These are phyloP conservation scores for Ophthalmolycus amberensis DNA, from an alignment of 2,113 vertebrate genomes.

Conservation along the genomic window DNA sequence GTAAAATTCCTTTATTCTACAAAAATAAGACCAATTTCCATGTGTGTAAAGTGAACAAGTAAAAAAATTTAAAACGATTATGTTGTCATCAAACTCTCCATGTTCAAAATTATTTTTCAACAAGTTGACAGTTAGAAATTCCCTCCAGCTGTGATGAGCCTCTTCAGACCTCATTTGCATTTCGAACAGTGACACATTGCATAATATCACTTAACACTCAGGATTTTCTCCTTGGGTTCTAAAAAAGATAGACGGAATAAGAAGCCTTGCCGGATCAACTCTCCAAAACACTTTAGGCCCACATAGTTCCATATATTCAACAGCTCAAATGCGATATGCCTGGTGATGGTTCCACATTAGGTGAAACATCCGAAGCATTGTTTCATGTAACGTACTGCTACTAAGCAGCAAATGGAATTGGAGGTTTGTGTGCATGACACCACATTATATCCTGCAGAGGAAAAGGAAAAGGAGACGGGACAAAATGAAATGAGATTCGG, in stretches of 20 bases:
- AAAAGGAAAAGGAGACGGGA: slow-evolving; percentile 51
- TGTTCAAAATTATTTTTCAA: slow-evolving; percentile 37
- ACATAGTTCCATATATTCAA: slow-evolving; percentile 37
- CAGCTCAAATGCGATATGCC: slow-evolving; percentile 35
- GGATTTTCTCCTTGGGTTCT: neutral
- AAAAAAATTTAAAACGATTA: neutral
- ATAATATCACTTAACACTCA: slow-evolving; percentile 29
- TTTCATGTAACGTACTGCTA: slow-evolving; percentile 33
- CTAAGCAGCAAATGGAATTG: slow-evolving; percentile 58
- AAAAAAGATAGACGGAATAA: slow-evolving; percentile 4
- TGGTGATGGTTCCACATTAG: slow-evolving; percentile 14
- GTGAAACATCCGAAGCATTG: slow-evolving; percentile 35
- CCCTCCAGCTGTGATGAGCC: slow-evolving; percentile 31
- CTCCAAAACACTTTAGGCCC: slow-evolving; percentile 17
- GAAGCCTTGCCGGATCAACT: slow-evolving; percentile 5
- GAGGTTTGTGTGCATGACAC: slow-evolving; percentile 45
- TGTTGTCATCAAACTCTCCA: slow-evolving; percentile 12
- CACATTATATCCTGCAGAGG: slow-evolving; percentile 57
- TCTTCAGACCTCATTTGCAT: slow-evolving; percentile 39
- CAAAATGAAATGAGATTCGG: slow-evolving; percentile 60
- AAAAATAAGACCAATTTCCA: neutral
- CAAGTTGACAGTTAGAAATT: slow-evolving; percentile 46
- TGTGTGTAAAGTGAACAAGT: slow-evolving; percentile 14
- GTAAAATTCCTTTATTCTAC: neutral
- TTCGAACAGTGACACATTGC: slow-evolving; percentile 26